A percentile compares a stretch with the other conserved stretches of the same genome.
Evolutionary conservation across 2,888 invertebrate genomes (phyloP).

Genomic region (Scaptomyza cyrtandrae): DNA sequence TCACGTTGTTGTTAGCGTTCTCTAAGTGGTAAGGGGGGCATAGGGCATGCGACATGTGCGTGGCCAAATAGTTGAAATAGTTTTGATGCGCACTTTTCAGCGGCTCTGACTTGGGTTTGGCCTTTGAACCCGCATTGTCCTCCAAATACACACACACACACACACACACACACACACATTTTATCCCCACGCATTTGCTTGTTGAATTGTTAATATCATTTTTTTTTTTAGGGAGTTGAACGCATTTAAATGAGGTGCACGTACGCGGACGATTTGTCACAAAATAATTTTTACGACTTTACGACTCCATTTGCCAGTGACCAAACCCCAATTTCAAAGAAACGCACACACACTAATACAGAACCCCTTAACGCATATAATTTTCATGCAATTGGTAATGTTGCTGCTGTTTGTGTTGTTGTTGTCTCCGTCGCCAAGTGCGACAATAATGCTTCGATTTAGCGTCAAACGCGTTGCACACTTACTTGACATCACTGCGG

Average conservation of each 20-base stretch:
- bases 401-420: constrained; percentile 12
- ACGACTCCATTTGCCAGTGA: constrained; percentile 74
- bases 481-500: constrained; percentile 41
- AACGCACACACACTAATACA: constrained; percentile 7
- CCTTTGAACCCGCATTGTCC: constrained; percentile 49
- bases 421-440: constrained; percentile 60
- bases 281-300: constrained; percentile 85
- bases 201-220: constrained; percentile 76
- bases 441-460: constrained; percentile 64
- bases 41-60: constrained; percentile 65
- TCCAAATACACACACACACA: not conserved
- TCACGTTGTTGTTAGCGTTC: constrained; percentile 75
- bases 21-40: constrained; percentile 15
- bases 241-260: constrained; percentile 83
- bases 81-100: constrained; percentile 78
- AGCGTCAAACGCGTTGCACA: constrained; percentile 43
- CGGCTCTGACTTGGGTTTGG: constrained; percentile 67
- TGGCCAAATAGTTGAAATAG: constrained; percentile 77
- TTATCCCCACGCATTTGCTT: constrained; percentile 38
- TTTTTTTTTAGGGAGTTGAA: constrained; percentile 55
- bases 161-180: not conserved
- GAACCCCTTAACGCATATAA: constrained; percentile 49
- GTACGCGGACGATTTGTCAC: constrained; percentile 84
- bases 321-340: constrained; percentile 44
- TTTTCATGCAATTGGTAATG: constrained; percentile 35